phyloP scores from a whole-genome alignment of 2,113 vertebrate species.

The Coptodon rendalli region DNA sequence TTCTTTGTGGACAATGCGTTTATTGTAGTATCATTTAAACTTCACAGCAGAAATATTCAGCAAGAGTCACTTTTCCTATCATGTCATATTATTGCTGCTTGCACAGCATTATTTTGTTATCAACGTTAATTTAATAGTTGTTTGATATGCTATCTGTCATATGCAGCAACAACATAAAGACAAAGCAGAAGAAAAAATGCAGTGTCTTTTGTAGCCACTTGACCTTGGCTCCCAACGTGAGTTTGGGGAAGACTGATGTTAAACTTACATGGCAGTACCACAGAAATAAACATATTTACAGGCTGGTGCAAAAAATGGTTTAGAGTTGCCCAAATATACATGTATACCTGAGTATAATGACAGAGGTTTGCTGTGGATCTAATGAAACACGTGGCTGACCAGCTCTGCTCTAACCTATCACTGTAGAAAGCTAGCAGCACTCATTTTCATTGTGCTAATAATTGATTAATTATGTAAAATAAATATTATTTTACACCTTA shows the following conservation, averaged over 20 bases:
- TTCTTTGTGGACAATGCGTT: accelerated
- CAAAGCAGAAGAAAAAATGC: not conserved
- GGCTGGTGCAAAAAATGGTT: not conserved
- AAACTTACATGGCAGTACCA: not conserved
- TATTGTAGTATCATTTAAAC: not conserved
- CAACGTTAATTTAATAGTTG: not conserved
- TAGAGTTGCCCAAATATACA: not conserved
- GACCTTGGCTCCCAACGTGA: accelerated
- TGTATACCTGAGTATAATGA: not conserved
- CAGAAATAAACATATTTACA: not conserved
- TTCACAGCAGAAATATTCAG: not conserved
- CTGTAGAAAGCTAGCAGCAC: not conserved
- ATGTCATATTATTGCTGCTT: not conserved
- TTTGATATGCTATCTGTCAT: not conserved
- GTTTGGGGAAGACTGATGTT: not conserved
- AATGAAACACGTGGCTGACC: not conserved
- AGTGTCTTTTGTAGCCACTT: not conserved
- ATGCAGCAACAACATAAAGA: not conserved
- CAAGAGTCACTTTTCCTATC: accelerated
- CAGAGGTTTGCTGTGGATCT: not conserved
- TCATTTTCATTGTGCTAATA: not conserved
- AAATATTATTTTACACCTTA: not conserved
- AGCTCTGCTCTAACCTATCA: not conserved
- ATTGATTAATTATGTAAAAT: not conserved
- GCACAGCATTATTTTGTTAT: not conserved